Evolutionary conservation across 2,113 vertebrate species (phyloP).

Genomic region (Etheostoma cragini): DNA sequence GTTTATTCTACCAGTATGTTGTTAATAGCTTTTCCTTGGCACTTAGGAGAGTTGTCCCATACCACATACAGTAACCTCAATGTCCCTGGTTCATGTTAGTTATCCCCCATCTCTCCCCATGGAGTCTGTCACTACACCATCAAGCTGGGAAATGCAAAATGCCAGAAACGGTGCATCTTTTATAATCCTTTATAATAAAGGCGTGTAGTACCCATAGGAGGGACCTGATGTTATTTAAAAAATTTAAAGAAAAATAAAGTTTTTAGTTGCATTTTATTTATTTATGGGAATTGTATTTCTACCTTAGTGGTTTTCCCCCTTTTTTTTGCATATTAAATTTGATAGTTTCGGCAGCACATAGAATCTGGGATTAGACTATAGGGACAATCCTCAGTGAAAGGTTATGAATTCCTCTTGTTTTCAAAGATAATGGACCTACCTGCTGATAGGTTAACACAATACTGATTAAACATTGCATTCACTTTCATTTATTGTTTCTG

Average conservation of each 20-base stretch:
- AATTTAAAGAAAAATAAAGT: too few species aligned
- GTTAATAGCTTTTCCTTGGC: background rate
- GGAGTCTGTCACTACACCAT: background rate
- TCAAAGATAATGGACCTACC: slow-evolving; percentile 22
- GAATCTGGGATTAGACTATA: background rate
- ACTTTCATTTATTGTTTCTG: slow-evolving; percentile 33
- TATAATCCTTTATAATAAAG: background rate
- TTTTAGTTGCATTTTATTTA: background rate
- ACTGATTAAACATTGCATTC: slow-evolving; percentile 44
- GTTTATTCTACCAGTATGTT: background rate
- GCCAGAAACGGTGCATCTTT: background rate
- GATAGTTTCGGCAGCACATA: background rate
- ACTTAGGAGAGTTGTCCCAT: background rate
- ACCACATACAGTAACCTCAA: background rate
- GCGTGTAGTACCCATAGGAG: background rate
- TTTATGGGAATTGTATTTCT: background rate
- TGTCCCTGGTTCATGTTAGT: background rate
- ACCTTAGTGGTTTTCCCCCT: background rate
- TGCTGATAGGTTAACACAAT: background rate
- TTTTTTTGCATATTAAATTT: background rate
- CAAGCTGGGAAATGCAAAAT: background rate
- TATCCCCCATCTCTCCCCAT: background rate
- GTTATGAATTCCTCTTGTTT: slow-evolving; percentile 28
- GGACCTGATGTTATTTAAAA: background rate
- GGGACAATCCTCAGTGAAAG: slow-evolving; percentile 23